Evolutionary conservation across 2,888 invertebrate species (phyloP), one percentile per base, ranked within the genome.

Genomic region (Punctoribates punctum): DNA sequence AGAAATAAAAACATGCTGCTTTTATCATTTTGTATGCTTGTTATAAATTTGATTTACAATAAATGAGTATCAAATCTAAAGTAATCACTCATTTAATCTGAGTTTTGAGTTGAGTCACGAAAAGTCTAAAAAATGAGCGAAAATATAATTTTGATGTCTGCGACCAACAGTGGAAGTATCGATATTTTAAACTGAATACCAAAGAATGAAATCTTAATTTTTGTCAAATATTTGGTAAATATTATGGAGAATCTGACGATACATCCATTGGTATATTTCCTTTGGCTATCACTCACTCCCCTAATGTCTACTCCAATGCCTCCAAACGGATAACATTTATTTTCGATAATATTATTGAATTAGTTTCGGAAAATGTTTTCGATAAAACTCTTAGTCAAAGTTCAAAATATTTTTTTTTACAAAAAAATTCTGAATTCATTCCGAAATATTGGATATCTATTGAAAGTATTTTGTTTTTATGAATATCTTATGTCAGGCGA

Each of bases 401-500:
- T 17, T 51, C 20, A 20, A 20, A 20, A 51, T n/a, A 20, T 20
- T 51, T 20, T 51, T 17, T 51, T 4, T 20, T 1, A n/a, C n/a
- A 13, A 48, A 48, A 51, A 51, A 20, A 20, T 51, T 51, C 20
- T 17, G 20, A 51, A 20, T 51, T 60, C 25, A 25, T 60, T 25
- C 13, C 25, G 13, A 25, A 60, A 60, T 23, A 54, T 25, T 23
- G 27, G 13, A 20, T 60, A 20, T 60, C 20, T 27, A 27, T 20
- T 4, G 51, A 51, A 60, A 60, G 25, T 15, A 60, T 60, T 42
- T 42, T 42, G 6, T 25, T 25, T 60, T 60, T 25, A 20, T 23
- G 60, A n/a, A 60, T 60, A 60, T 60, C 60, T 60, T 60, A 60
- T 27, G 25, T 60, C 27, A 60, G 60, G 20, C 60, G 27, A 60